A percentile compares a stretch with the other conserved stretches of the same genome.
These are phyloP conservation scores for Macrosiphum euphorbiae DNA, from an alignment of 2,888 invertebrate species.

Conservation along the genomic window DNA sequence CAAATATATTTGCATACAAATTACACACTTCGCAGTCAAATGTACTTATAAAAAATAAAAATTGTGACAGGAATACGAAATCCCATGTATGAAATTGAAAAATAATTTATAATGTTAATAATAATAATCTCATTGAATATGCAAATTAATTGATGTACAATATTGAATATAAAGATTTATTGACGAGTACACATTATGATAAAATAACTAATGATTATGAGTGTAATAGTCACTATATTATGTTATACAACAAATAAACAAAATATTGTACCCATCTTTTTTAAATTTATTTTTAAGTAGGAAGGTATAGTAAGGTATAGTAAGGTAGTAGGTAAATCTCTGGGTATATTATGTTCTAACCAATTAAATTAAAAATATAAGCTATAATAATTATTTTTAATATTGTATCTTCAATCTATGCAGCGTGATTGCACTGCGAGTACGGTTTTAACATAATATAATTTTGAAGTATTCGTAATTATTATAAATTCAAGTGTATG, in stretches of 20 bases:
- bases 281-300: neutral
- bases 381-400: neutral
- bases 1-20: conserved; percentile 37
- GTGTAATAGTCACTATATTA: neutral
- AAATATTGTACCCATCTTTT: neutral
- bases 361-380: neutral
- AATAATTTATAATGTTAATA: conserved; percentile 17
- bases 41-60: neutral
- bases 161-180: neutral
- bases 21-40: neutral
- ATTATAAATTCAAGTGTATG: neutral
- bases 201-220: neutral
- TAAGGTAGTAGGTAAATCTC: neutral
- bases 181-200: neutral
- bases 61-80: neutral
- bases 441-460: neutral
- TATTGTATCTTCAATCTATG: neutral
- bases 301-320: too few species aligned
- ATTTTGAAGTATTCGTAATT: neutral
- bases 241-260: neutral
- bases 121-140: neutral
- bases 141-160: neutral
- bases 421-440: neutral
- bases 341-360: neutral
- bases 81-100: conserved; percentile 1